A percentile compares a stretch with the other conserved stretches of the same genome.
Evolutionary conservation across 2,113 vertebrate genomes (phyloP).

Genomic region (Sebastes schlegelii): DNA sequence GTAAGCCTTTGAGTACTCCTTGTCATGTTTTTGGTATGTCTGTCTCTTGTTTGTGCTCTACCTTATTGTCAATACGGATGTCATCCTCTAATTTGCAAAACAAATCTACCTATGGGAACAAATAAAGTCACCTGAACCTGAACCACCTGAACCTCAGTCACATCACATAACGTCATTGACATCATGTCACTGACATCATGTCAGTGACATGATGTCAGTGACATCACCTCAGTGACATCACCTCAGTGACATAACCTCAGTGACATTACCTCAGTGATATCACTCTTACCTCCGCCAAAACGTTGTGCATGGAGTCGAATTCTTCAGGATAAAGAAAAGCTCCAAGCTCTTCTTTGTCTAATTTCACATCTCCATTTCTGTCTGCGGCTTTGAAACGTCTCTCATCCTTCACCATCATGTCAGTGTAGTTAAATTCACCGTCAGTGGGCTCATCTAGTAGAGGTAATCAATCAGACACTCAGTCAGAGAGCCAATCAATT

Average conservation of each 20-base stretch:
- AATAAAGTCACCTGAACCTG: too few relatives aligned
- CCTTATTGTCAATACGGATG: too few relatives aligned
- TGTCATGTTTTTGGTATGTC: too few relatives aligned
- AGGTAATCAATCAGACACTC: not conserved
- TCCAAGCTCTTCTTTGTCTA: constrained; percentile 91
- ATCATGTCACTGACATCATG: too few relatives aligned
- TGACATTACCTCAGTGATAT: not conserved
- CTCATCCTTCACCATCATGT: constrained; percentile 93
- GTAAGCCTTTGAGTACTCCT: too few relatives aligned
- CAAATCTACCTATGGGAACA: too few relatives aligned
- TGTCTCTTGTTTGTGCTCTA: too few relatives aligned
- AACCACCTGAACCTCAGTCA: too few relatives aligned
- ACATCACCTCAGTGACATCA: not conserved
- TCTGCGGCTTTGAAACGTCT: constrained; percentile 91
- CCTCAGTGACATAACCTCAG: not conserved
- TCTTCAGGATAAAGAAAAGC: constrained; percentile 95
- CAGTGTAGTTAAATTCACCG: constrained; percentile 89
- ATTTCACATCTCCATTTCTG: constrained; percentile 86
- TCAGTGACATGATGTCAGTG: too few relatives aligned
- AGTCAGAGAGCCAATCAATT: too few relatives aligned
- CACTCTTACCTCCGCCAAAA: constrained; percentile 89
- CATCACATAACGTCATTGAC: too few relatives aligned
- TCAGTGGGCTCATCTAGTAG: constrained; percentile 80
- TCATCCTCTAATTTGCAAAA: too few relatives aligned
- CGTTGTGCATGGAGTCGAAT: constrained; percentile 94